Conservation (phyloP, 2,888 invertebrate species). For the Himalopsyche anomala region DNA sequence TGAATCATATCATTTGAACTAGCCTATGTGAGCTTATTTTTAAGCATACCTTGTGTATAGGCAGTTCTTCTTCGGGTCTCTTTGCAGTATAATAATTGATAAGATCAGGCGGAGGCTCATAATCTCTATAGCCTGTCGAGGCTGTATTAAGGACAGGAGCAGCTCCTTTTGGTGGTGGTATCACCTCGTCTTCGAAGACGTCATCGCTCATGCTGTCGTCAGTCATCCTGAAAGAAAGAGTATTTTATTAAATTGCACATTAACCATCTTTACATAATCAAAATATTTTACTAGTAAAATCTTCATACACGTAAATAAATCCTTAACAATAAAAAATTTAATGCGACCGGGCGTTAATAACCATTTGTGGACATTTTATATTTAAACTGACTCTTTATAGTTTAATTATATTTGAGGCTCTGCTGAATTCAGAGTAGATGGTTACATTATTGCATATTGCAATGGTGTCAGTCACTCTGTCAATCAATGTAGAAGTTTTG, state of each 20-base stretch:
- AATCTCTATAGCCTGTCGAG: conserved; percentile 88
- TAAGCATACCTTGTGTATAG: conserved; percentile 80
- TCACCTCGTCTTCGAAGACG: conserved; percentile 82
- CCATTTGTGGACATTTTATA: no score
- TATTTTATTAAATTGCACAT: background rate
- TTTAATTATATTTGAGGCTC: no score
- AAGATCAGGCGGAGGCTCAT: conserved; percentile 84
- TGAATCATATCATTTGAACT: no score
- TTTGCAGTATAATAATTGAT: conserved; percentile 75
- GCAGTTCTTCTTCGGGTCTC: conserved; percentile 77
- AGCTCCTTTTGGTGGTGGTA: conserved; percentile 76
- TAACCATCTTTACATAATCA: background rate
- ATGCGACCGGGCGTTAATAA: no score
- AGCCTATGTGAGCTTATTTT: no score
- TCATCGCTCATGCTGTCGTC: conserved; percentile 91
- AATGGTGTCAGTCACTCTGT: no score
- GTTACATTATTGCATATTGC: no score
- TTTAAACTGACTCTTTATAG: no score
- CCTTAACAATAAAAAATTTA: no score
- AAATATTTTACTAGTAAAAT: no score
- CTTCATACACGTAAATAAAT: no score
- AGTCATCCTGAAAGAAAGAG: conserved; percentile 70
- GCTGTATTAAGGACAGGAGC: conserved; percentile 72
- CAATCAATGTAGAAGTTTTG: no score
- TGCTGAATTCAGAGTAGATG: background rate